Evolutionary conservation across 2,888 invertebrate genomes (phyloP), one percentile per base, ranked within the genome.

Genomic region (Dolomedes plantarius): DNA sequence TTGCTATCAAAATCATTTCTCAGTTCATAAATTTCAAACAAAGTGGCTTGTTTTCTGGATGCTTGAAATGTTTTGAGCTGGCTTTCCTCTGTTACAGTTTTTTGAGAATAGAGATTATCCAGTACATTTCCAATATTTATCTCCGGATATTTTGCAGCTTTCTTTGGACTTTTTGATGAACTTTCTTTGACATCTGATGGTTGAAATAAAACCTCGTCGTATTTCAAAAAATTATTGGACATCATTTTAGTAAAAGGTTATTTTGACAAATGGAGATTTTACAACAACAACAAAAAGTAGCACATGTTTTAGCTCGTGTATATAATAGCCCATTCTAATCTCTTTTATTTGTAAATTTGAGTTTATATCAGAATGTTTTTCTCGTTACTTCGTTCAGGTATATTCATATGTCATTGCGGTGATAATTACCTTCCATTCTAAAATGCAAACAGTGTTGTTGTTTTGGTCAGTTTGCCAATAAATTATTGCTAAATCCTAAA

Each of bases 141-240:
- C 11, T 56, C 56, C 5, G 19, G 5, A 56, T 1, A 6, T 5
- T 1, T 23, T 5, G 56, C n/a, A 56, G 5, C 5, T 23, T 56
- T 56, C 5, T 36, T 36, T 36, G 5, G 7, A 23, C 23, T 7
- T 56, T 56, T 23, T 9, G 6, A 16, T 46, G 9, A 2, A 9
- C 13, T 9, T 46, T 5, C 46, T 16, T 46, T 46, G 5, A 9
- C 16, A 9, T 46, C 46, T 2, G 11, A 16, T 9, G 16, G 2
- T 2, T 6, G 11, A 7, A 7, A 36, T 36, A 36, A 11, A 46
- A 46, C 46, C 32, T 46, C 50, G 23, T 78, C 78, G 39, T 62
- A 78, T 36, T 78, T 69, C 13, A 78, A 29, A 62, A 78, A 69
- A 39, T 27, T 1, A 32, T 69, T 69, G n/a, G n/a, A n/a, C 32